These are phyloP conservation scores for Hirundo rustica DNA, from an alignment of 2,797 vertebrate genomes.

Conservation along the genomic window DNA sequence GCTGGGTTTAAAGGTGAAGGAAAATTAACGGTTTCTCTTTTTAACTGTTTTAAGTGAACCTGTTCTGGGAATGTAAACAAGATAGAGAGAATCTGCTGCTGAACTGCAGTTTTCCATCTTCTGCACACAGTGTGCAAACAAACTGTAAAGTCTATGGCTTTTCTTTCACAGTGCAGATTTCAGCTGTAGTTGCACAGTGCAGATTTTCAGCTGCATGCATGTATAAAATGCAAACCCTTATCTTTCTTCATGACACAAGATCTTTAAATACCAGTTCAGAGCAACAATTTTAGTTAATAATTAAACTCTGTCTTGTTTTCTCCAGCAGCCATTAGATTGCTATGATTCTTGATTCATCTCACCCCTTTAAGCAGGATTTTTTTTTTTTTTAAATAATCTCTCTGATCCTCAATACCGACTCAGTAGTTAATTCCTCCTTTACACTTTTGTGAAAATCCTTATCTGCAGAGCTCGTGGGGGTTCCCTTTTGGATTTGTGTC, in stretches of 20 bases:
- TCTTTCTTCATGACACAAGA: not conserved
- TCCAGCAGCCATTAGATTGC: not conserved
- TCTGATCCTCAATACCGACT: not conserved
- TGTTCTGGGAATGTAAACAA: not conserved
- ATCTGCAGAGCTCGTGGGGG: not conserved
- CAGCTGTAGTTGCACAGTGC: not conserved
- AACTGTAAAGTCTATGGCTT: not conserved
- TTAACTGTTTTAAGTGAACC: not conserved
- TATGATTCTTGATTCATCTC: not conserved
- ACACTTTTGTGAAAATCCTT: not conserved
- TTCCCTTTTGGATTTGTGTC: not conserved
- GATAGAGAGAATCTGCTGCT: not conserved
- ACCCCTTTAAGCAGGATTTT: not conserved
- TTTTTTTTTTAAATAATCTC: not conserved
- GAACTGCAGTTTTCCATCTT: not conserved
- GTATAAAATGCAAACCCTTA: not conserved
- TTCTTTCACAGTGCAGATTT: not conserved
- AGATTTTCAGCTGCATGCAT: not conserved
- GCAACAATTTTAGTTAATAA: not conserved
- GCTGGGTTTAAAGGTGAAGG: not conserved
- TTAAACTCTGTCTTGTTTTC: not conserved
- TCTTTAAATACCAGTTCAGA: not conserved
- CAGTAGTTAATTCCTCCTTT: not conserved
- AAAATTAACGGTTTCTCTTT: not conserved
- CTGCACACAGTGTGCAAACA: not conserved